Base-by-base conservation (phyloP, 2,797 vertebrate species). In the Phrynocephalus guinanensis region DNA sequence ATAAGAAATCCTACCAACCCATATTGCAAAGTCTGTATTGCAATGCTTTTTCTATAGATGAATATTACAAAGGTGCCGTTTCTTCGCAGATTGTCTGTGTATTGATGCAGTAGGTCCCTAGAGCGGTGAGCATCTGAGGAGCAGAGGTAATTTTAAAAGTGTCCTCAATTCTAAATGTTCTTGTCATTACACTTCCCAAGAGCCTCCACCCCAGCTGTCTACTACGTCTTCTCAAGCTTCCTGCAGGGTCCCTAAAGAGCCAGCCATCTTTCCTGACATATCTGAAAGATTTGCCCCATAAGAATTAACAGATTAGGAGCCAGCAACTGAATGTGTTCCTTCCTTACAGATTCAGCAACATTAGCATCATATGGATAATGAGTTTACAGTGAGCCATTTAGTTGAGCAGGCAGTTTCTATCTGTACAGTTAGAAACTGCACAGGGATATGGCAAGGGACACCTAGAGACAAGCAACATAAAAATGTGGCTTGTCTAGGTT, bases 341-440 rank as follows among this genome's bases (percentile, higher is more conserved):
- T 70, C 87, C 71, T 82, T 70, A 77, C 68, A 88, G 87, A 44
- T 63, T 52, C 71, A 82, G 81, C 63, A 85, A 48, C 60, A 85
- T 85, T 88, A 76, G 63, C 78, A 70, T 82, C 76, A 76, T 82
- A 76, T 85, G 63, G 83, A 18, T 85, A 85, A 87, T 82, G 71
- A 82, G 78, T 33, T 85, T 85, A 76, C 56, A 68, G 30, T 82
- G 79, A 44, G 50, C 48, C 66, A 87, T 76, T 81, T 85, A 60
- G 63, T 76, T 82, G 60, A 88, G 83, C 30, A 87, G 75, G 82
- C 75, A 87, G 75, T 79, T 87, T 78, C 81, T n/a, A 50, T 79
- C 38, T 70, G 66, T 9, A 30, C 20, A 66, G 38, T 85, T 68
- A 80, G 85, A 44, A 44, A 44, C 52, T 70, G 52, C 24, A 28